Evolutionary conservation across 2,888 invertebrate species (phyloP).

Genomic region (Cristatella mucedo): DNA sequence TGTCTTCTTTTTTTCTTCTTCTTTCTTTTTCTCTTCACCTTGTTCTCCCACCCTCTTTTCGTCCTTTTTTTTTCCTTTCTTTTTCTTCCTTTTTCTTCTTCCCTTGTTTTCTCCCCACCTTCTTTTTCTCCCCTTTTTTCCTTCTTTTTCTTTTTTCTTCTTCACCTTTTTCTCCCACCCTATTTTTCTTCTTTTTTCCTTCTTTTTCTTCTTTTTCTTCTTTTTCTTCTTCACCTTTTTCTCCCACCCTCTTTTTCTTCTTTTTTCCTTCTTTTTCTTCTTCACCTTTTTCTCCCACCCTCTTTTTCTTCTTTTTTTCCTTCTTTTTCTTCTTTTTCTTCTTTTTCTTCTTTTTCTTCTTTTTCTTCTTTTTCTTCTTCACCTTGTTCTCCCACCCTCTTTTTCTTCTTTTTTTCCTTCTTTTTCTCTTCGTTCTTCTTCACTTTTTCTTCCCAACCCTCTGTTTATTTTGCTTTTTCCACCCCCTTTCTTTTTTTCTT

Average conservation of each 20-base stretch:
- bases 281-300: background rate
- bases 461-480: background rate
- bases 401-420: background rate
- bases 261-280: background rate
- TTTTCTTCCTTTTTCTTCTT: background rate
- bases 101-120: background rate
- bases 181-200: background rate
- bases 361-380: background rate
- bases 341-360: background rate
- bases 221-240: background rate
- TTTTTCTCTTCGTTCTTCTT: background rate
- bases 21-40: background rate
- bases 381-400: background rate
- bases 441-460: background rate
- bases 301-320: too few species aligned
- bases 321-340: background rate
- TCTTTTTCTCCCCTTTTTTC: too few species aligned
- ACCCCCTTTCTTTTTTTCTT: background rate
- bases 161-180: background rate
- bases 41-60: background rate
- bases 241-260: background rate
- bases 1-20: background rate
- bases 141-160: slow-evolving; percentile 1
- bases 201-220: background rate
- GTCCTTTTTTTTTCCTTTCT: background rate